A percentile compares a stretch with the other conserved stretches of the same genome.
These are phyloP conservation scores for Acrocyrtus sp. DNA, from an alignment of 2,888 invertebrate species.

Conservation along the genomic window DNA sequence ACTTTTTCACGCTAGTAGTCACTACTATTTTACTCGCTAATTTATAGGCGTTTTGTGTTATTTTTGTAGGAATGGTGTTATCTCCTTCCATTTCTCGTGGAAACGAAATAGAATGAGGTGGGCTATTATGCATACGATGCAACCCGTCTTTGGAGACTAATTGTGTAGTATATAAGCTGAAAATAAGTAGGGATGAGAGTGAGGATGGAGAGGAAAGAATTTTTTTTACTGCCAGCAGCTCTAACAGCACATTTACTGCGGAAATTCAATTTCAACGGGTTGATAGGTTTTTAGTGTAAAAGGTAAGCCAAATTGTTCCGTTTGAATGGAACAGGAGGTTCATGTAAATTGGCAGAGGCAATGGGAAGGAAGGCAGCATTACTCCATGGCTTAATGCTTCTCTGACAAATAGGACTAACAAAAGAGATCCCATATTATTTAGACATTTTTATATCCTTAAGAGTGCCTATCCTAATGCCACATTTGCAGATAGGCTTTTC, in stretches of 20 bases:
- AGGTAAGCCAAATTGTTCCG: background rate
- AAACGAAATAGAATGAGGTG: too few relatives aligned
- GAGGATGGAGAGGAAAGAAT: slow-evolving; percentile 4
- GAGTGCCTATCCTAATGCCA: too few relatives aligned
- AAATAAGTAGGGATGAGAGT: background rate
- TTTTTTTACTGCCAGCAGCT: background rate
- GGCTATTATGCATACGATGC: too few relatives aligned
- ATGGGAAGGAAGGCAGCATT: background rate
- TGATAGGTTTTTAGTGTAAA: background rate
- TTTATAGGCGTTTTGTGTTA: too few relatives aligned
- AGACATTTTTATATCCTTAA: too few relatives aligned
- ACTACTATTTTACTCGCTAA: too few relatives aligned
- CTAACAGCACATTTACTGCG: background rate
- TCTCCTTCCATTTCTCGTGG: too few relatives aligned
- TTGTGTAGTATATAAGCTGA: too few relatives aligned
- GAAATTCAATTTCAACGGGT: background rate
- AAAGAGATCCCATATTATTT: too few relatives aligned
- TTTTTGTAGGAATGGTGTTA: too few relatives aligned
- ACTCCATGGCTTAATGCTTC: slow-evolving; percentile 14
- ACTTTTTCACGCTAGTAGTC: too few relatives aligned
- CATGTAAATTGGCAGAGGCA: slow-evolving; percentile 23
- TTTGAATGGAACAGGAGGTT: slow-evolving; percentile 11
- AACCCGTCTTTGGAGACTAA: too few relatives aligned
- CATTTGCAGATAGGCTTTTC: slow-evolving; percentile 1
- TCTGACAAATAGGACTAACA: slow-evolving; percentile 22